Evolutionary conservation across 2,113 vertebrate genomes (phyloP), one percentile per base, ranked within the genome.

Genomic region (Oryzias woworae): DNA sequence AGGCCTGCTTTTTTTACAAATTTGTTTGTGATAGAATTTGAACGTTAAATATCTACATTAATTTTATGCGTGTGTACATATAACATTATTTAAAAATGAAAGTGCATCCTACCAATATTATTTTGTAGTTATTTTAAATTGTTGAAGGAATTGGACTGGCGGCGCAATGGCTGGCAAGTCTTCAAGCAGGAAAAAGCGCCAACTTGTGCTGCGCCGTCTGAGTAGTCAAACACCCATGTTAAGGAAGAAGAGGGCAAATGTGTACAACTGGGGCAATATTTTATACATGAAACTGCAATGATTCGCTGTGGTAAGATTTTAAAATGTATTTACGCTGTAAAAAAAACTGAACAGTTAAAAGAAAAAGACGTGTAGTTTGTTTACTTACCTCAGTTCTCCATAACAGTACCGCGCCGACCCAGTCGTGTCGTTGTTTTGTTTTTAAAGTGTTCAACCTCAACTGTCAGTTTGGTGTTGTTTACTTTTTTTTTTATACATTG

Each of bases 131-230:
- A 28, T 58, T 52, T n/a, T 3, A 26, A 0, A 0, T 55, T 24
- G 10, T 45, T 49, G 17, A 16, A 22, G 6, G 1, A 14, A 47
- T 57, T 46, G 16, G 1, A 14, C 67, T 6, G 82, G 85, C 84
- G 16, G 4, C 42, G 52, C 1, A 61, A 61, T 18, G 17, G 66
- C 1, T 74, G 24, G 10, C 6, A n/a, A 52, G 73, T 82, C 68
- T 71, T 85, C 58, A 44, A 46, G 60, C 66, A 59, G 83, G 87
- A 93, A 93, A 93, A 93, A 93, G 84, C 92, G 92, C 91, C 90
- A 92, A 93, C 75, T 91, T 88, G 66, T 84, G 68, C 69, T 44
- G 58, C 67, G 26, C 51, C 53, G 61, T 64, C 44, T 4, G 52
- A 53, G 43, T 58, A 58, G 54, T 66, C 41, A 28, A 77, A 61